These are phyloP conservation scores for Acrocephalus scirpaceus DNA, from an alignment of 2,797 vertebrate species.

Conservation along the genomic window DNA sequence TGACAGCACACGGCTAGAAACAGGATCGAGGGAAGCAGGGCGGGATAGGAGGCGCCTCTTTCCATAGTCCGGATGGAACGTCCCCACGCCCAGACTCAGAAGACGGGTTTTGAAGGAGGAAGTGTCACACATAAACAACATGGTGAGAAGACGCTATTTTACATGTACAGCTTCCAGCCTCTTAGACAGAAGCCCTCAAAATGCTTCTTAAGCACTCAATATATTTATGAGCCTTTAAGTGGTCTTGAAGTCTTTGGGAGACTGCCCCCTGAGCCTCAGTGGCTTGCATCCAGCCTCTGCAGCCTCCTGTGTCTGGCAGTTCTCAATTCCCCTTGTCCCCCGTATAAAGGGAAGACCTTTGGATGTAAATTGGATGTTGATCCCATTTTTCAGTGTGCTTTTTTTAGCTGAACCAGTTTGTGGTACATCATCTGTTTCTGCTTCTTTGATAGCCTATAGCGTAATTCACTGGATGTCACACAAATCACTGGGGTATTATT, in stretches of 20 bases:
- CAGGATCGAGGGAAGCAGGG: background rate
- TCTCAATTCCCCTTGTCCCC: background rate
- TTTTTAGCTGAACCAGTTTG: background rate
- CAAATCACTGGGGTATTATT: background rate
- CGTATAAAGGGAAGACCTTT: background rate
- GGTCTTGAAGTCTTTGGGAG: background rate
- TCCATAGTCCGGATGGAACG: rapidly evolving
- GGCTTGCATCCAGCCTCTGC: background rate
- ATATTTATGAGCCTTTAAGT: background rate
- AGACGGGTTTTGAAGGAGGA: background rate
- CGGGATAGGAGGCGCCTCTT: background rate
- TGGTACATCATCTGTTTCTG: background rate
- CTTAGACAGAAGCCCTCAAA: background rate
- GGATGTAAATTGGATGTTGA: background rate
- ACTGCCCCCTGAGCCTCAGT: background rate
- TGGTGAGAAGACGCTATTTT: background rate
- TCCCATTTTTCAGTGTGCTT: background rate
- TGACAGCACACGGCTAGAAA: background rate
- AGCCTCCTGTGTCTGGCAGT: background rate
- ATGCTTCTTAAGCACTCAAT: background rate
- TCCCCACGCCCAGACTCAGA: background rate
- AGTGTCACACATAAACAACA: background rate
- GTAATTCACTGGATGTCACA: background rate
- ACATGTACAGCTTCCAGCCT: background rate
- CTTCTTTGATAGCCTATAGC: background rate